Evolutionary conservation across 2,888 invertebrate species (phyloP).

Genomic region (Pristionchus entomophagus): DNA sequence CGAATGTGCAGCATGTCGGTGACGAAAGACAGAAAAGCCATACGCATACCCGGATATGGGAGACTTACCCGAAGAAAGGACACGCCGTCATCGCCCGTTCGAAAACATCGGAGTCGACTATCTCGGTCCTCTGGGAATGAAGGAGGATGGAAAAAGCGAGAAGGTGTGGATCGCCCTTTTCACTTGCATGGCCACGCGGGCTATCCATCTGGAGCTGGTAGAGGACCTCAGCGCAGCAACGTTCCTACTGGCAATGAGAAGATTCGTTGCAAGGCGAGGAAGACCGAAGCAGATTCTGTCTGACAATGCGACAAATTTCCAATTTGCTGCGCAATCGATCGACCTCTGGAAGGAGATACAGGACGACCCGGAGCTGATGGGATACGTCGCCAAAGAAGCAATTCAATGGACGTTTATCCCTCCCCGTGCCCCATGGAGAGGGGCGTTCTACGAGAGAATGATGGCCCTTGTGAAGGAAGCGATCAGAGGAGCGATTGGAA

Average conservation of each 20-base stretch:
- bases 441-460: constrained; percentile 77
- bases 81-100: constrained; percentile 71
- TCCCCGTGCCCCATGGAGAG: constrained; percentile 77
- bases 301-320: constrained; percentile 77
- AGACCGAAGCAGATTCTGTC: constrained; percentile 66
- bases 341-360: neutral
- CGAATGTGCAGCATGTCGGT: neutral
- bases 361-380: neutral
- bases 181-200: constrained; percentile 76
- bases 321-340: constrained; percentile 54
- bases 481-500: neutral
- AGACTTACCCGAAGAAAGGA: constrained; percentile 61
- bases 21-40: constrained; percentile 55
- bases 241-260: constrained; percentile 73
- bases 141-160: constrained; percentile 54
- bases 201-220: constrained; percentile 76
- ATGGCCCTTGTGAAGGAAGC: constrained; percentile 61
- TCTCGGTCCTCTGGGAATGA: constrained; percentile 4
- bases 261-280: constrained; percentile 75
- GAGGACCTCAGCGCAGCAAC: constrained; percentile 68
- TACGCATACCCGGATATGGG: constrained; percentile 74
- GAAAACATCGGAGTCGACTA: constrained; percentile 55
- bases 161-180: constrained; percentile 75
- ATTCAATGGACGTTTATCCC: constrained; percentile 76
- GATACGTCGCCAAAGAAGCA: constrained; percentile 47